phyloP scores from a whole-genome alignment of 2,797 vertebrate species.

The Malacoraja senta region DNA sequence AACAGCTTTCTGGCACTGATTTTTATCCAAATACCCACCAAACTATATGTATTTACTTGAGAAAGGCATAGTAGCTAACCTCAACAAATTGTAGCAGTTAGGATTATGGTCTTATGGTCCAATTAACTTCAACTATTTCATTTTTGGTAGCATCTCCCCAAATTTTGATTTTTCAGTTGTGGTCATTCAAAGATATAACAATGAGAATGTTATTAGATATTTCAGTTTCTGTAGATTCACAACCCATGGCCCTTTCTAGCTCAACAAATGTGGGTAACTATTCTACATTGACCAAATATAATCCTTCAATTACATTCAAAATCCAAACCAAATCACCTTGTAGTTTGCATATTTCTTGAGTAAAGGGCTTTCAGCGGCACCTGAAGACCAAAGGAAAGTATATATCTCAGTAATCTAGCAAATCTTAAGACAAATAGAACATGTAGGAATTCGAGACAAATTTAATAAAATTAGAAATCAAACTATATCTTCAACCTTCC shows the following conservation, averaged over 20 bases:
- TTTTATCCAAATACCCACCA: neutral
- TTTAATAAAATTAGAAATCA: neutral
- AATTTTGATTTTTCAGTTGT: neutral
- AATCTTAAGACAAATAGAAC: neutral
- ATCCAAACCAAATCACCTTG: neutral
- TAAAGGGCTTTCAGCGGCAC: neutral
- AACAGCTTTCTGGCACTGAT: neutral
- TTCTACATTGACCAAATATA: neutral
- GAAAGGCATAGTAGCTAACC: neutral
- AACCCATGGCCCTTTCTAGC: neutral
- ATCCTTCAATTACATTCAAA: neutral
- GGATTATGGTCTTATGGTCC: neutral
- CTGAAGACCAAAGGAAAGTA: neutral
- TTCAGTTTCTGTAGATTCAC: neutral
- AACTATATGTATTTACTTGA: neutral
- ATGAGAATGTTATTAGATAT: neutral
- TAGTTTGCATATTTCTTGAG: neutral
- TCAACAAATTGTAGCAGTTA: neutral
- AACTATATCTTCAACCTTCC: neutral
- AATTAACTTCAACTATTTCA: no score
- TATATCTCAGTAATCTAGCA: neutral
- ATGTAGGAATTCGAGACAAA: neutral
- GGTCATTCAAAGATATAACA: no score
- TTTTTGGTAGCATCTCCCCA: neutral
- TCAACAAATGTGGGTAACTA: neutral